Evolutionary conservation across 1,140 invertebrate genomes (phyloP).

Genomic region (Drosophila burlai): DNA sequence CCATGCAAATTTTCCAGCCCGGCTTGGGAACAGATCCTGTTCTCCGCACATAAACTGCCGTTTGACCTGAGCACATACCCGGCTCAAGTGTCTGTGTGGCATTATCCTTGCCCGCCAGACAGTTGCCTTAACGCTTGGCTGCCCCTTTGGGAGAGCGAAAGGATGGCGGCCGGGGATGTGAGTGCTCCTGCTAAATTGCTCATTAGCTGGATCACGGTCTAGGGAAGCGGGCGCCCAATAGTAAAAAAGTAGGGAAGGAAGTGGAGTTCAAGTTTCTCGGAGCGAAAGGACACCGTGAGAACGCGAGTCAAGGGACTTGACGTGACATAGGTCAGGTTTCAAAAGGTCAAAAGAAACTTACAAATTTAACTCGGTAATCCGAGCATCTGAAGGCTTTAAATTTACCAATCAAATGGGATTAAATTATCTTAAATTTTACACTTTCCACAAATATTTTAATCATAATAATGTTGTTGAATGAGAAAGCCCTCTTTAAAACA

Average conservation of each 20-base stretch:
- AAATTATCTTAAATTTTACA: neutral
- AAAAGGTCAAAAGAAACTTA: neutral
- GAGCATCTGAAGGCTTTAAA: neutral
- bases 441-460: neutral
- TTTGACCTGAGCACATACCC: constrained; percentile 30
- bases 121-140: constrained; percentile 56
- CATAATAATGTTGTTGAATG: neutral
- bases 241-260: constrained; percentile 12
- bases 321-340: constrained; percentile 29
- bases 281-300: constrained; percentile 32
- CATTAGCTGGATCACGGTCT: constrained; percentile 43
- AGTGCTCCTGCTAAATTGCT: constrained; percentile 49
- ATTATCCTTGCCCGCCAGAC: constrained; percentile 45
- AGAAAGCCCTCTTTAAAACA: constrained; percentile 2
- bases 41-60: constrained; percentile 12
- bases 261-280: constrained; percentile 4
- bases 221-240: neutral
- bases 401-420: neutral
- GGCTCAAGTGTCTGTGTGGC: constrained; percentile 54
- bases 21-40: constrained; percentile 14
- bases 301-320: constrained; percentile 1
- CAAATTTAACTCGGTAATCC: neutral
- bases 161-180: constrained; percentile 16
- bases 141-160: constrained; percentile 20
- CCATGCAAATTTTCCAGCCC: constrained; percentile 35